Evolutionary conservation across 2,113 vertebrate species (phyloP).

Genomic region (Gymnocephalus cernua): DNA sequence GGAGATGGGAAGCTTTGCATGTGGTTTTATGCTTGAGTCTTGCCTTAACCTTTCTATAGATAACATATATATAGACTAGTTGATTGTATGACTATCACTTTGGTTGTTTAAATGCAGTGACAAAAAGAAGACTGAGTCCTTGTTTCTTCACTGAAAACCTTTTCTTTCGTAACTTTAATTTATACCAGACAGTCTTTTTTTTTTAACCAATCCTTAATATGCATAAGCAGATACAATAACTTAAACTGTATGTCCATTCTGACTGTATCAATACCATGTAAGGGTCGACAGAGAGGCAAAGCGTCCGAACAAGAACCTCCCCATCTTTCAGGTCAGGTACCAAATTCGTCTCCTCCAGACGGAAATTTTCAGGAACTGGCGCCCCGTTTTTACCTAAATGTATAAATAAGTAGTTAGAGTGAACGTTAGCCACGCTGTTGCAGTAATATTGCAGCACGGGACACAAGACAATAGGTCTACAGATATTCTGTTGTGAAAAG

Average conservation of each 20-base stretch:
- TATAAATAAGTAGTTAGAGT: constrained; percentile 42
- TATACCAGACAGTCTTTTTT: neutral
- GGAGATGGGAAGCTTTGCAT: neutral
- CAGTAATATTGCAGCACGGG: neutral
- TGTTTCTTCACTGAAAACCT: neutral
- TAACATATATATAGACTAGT: neutral
- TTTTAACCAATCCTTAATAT: neutral
- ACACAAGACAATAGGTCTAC: neutral
- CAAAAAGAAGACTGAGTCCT: neutral
- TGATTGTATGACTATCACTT: neutral
- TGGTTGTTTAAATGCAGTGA: neutral
- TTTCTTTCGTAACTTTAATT: neutral
- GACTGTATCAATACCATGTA: constrained; percentile 89
- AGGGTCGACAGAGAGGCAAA: constrained; percentile 96
- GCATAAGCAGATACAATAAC: neutral
- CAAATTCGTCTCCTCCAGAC: constrained; percentile 85
- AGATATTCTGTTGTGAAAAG: neutral
- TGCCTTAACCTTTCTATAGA: neutral
- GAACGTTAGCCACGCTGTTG: neutral
- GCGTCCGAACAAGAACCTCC: constrained; percentile 88
- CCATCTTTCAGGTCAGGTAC: constrained; percentile 81
- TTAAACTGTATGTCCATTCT: neutral
- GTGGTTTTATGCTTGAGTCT: neutral
- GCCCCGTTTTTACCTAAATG: constrained; percentile 86
- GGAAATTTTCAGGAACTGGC: constrained; percentile 91